A percentile compares a stretch with the other conserved stretches of the same genome.
These are phyloP conservation scores for Armadillidium nasatum DNA, from an alignment of 1,140 invertebrate genomes.

Conservation along the genomic window DNA sequence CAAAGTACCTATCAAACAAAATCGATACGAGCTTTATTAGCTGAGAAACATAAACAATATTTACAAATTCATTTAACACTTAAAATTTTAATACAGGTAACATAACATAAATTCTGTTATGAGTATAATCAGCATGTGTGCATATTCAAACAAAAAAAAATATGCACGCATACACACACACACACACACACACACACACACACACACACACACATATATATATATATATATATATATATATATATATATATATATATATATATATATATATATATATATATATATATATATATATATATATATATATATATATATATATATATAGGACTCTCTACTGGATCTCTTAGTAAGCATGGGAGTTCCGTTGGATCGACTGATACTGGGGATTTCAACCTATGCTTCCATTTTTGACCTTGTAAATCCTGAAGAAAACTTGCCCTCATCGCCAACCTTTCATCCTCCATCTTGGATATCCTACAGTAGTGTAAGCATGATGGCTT, in stretches of 20 bases:
- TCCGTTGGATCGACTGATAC: constrained; percentile 62
- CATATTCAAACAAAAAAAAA: too few relatives aligned
- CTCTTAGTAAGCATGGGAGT: constrained; percentile 65
- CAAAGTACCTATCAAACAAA: too few relatives aligned
- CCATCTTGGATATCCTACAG: constrained; percentile 58
- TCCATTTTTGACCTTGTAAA: constrained; percentile 63
- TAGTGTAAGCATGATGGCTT: constrained; percentile 51
- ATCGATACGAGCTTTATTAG: too few relatives aligned
- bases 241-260: background rate
- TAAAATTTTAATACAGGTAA: too few relatives aligned
- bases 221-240: constrained; percentile 10
- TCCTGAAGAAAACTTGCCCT: constrained; percentile 61
- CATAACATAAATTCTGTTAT: too few relatives aligned
- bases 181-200: too few relatives aligned
- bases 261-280: background rate
- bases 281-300: background rate
- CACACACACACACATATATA: constrained; percentile 16
- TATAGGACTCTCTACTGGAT: constrained; percentile 70
- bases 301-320: constrained; percentile 4
- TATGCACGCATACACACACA: too few relatives aligned
- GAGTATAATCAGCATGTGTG: too few relatives aligned
- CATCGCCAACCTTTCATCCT: constrained; percentile 58
- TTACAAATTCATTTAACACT: too few relatives aligned
- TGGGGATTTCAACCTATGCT: constrained; percentile 64
- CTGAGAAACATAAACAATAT: too few relatives aligned